phyloP scores from a whole-genome alignment of 1,140 invertebrate genomes.

The Adoxophyes honmai region DNA sequence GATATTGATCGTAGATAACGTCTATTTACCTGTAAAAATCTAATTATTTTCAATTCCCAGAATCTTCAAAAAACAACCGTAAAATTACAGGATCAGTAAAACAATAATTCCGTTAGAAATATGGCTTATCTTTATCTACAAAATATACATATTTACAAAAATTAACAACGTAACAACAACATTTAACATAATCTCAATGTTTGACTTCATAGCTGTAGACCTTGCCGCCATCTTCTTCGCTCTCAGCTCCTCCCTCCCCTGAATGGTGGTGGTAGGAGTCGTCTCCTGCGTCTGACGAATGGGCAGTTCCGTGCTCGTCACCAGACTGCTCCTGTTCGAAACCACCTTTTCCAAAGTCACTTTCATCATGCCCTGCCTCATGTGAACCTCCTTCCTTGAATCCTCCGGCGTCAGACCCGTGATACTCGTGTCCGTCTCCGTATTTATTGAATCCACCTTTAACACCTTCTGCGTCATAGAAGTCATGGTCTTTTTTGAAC shows the following conservation, averaged over 20 bases:
- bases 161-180: conserved; percentile 59
- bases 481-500: conserved; percentile 83
- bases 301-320: conserved; percentile 55
- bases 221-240: conserved; percentile 48
- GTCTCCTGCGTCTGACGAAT: conserved; percentile 64
- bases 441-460: conserved; percentile 79
- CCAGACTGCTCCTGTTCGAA: conserved; percentile 67
- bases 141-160: conserved; percentile 66
- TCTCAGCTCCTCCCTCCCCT: conserved; percentile 61
- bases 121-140: conserved; percentile 45
- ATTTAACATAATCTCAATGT: conserved; percentile 42
- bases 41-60: no score
- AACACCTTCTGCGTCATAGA: conserved; percentile 81
- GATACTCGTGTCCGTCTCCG: conserved; percentile 65
- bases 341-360: conserved; percentile 62
- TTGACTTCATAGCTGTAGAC: conserved; percentile 62
- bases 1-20: no score
- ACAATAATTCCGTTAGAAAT: conserved; percentile 16
- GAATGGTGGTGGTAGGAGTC: conserved; percentile 59
- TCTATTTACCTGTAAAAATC: no score
- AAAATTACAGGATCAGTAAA: no score
- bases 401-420: conserved; percentile 65
- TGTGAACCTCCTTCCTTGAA: conserved; percentile 72
- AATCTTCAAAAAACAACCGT: no score
- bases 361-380: conserved; percentile 68